Base-by-base conservation (phyloP, 2,797 vertebrate genomes). In the Gouania willdenowi region DNA sequence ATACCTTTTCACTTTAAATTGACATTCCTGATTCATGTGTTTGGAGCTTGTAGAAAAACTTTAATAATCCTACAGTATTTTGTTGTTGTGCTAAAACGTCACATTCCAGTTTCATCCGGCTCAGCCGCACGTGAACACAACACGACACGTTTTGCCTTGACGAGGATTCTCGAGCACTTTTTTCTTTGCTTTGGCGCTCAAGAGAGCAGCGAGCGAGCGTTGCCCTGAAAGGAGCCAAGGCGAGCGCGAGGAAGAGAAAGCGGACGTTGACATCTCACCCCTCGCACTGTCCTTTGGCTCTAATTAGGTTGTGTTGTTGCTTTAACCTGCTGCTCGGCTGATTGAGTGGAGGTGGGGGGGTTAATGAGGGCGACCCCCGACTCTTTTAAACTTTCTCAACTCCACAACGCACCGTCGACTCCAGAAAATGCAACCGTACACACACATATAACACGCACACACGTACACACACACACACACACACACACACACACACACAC, bases 281-380 rank as follows among this genome's bases (percentile, higher is more conserved):
- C 31, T 48, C 30, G 58, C 63, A 79, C 61, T 67, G 79, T 86
- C 86, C 83, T 84, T 59, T 65, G n/a, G 66, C 82, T 77, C 87
- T 91, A 91, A 90, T 92, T 91, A 93, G 84, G 79, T 77, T 72
- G 80, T 86, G 81, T 89, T 91, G 84, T 90, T 91, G 91, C 91
- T 88, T 86, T 84, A 90, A 90, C 87, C 74, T 73, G 75, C 73
- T 75, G 81, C 48, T 81, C 30, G 77, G 61, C 74, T 67, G 75
- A 81, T 81, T 65, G 80, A 52, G 44, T 43, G 0, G 45, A 38
- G 64, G 68, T 26, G 47, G 42, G 33, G 43, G 65, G 76, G 78
- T 85, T 78, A 82, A 83, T 68, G 73, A 82, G 81, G 77, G 69
- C 66, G 58, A 48, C 54, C 86, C 86, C 86, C 67, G 35, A 45